Conservation (phyloP, 2,113 vertebrate genomes). For the Drymodes brunneopygia region DNA sequence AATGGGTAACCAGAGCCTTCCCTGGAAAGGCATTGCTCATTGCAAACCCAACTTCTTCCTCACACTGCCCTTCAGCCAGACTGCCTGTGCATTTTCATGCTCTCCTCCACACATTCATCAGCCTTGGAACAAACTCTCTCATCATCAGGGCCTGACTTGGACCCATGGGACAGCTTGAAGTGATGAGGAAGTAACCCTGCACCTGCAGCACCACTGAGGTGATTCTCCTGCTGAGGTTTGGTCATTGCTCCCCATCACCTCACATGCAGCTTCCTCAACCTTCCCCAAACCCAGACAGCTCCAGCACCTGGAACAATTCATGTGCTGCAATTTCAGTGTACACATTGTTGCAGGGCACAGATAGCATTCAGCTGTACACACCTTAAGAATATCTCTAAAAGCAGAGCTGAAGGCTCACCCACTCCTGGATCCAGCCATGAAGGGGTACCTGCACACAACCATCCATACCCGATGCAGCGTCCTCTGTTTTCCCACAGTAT, state of each 20-base stretch:
- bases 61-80: neutral
- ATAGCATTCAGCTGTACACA: fast-evolving
- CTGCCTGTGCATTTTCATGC: neutral
- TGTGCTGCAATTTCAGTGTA: neutral
- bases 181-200: neutral
- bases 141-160: neutral
- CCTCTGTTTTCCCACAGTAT: neutral
- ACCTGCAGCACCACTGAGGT: neutral
- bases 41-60: neutral
- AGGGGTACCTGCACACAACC: neutral
- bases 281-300: neutral
- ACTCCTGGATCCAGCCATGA: neutral
- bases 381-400: neutral
- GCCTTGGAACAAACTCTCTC: neutral
- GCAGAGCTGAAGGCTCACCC: neutral
- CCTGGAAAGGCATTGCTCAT: neutral
- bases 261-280: neutral
- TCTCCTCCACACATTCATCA: neutral
- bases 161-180: neutral
- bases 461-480: too few relatives aligned
- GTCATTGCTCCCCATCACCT: fast-evolving
- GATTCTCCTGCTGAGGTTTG: neutral
- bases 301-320: neutral
- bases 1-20: neutral
- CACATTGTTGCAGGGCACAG: neutral